Conservation (phyloP, 2,888 invertebrate genomes). For the Melanophora roralis region DNA sequence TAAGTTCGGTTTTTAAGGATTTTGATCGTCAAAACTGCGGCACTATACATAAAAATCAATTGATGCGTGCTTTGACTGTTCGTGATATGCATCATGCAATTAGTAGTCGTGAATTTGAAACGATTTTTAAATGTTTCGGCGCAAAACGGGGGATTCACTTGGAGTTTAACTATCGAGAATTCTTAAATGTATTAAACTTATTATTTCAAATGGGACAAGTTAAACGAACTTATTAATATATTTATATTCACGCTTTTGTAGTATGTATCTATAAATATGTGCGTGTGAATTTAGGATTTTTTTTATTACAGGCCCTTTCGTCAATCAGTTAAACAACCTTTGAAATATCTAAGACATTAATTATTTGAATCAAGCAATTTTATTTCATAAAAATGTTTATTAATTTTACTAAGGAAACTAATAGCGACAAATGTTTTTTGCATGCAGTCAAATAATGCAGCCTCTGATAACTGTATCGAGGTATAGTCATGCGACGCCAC, state of each 20-base stretch:
- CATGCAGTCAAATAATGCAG: too few species aligned
- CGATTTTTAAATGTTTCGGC: conserved; percentile 86
- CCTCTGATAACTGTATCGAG: too few species aligned
- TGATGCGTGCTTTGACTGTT: conserved; percentile 82
- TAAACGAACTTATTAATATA: conserved; percentile 70
- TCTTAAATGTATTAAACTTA: conserved; percentile 83
- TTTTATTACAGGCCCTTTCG: too few species aligned
- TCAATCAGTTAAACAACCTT: too few species aligned
- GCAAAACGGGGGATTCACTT: conserved; percentile 80
- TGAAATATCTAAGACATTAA: too few species aligned
- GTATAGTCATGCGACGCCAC: too few species aligned
- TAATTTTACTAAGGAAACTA: too few species aligned
- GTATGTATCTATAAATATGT: background rate
- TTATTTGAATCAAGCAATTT: too few species aligned
- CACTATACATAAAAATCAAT: conserved; percentile 81
- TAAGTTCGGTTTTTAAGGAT: conserved; percentile 84
- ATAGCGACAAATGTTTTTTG: too few species aligned
- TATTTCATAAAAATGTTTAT: too few species aligned
- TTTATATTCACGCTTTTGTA: background rate
- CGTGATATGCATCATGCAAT: conserved; percentile 82
- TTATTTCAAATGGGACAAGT: conserved; percentile 80
- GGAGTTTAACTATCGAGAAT: conserved; percentile 85
- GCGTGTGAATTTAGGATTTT: too few species aligned
- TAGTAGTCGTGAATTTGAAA: conserved; percentile 82
- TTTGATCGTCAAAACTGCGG: conserved; percentile 84